Evolutionary conservation across 2,888 invertebrate genomes (phyloP).

Genomic region (Sclerodermus sp.): DNA sequence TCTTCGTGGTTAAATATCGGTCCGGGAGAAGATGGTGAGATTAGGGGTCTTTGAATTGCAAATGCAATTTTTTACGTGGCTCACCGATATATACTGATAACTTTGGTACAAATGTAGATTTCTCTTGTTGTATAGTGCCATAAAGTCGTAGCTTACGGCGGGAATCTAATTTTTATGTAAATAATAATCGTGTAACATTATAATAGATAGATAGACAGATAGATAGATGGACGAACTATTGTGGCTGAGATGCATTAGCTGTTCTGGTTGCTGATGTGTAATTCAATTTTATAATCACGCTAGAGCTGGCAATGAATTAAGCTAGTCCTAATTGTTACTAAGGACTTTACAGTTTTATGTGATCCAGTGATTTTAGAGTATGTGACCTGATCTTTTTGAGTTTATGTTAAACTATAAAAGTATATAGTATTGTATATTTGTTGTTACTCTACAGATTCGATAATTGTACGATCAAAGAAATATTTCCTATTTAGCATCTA

Average conservation of each 20-base stretch:
- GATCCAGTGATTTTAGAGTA: neutral
- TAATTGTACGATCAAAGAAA: neutral
- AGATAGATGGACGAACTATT: neutral
- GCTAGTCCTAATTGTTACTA: too few relatives aligned
- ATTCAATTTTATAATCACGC: too few relatives aligned
- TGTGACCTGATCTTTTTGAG: too few relatives aligned
- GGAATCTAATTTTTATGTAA: conserved; percentile 22
- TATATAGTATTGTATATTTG: neutral
- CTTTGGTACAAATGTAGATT: conserved; percentile 26
- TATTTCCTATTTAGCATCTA: neutral
- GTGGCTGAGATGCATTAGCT: neutral
- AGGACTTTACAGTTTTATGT: neutral
- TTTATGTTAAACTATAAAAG: neutral
- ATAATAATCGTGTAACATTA: conserved; percentile 21
- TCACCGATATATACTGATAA: neutral
- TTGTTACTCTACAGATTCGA: neutral
- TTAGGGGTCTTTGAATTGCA: neutral
- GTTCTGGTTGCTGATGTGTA: too few relatives aligned
- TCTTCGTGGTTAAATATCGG: conserved; percentile 19
- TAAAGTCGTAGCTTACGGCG: conserved; percentile 12
- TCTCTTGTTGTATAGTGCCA: conserved; percentile 19
- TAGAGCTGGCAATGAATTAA: too few relatives aligned
- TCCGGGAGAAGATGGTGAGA: neutral
- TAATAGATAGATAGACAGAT: conserved; percentile 3
- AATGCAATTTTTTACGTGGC: neutral